Percentiles rank a stretch among this genome's conserved stretches.
These are phyloP conservation scores for Seriola dumerili DNA, from an alignment of 2,113 vertebrate species.

Conservation along the genomic window DNA sequence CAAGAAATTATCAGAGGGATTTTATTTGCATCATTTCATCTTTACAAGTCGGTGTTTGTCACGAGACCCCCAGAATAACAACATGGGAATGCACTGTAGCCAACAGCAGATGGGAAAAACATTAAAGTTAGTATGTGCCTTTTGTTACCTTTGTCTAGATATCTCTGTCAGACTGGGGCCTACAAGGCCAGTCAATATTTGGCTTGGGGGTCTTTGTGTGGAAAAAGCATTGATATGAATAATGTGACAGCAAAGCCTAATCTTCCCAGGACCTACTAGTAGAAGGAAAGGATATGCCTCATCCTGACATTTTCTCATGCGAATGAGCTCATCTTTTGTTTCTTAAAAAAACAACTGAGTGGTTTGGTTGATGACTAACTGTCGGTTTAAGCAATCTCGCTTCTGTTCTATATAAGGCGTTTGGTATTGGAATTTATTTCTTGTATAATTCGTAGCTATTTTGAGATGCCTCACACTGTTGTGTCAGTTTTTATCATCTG, in stretches of 20 bases:
- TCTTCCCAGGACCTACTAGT: constrained; percentile 17
- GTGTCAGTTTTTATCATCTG: constrained; percentile 43
- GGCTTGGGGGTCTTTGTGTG: not conserved
- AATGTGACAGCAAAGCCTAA: not conserved
- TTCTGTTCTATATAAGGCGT: constrained; percentile 10
- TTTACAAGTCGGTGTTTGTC: not conserved
- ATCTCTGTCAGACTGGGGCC: not conserved
- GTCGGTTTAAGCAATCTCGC: constrained; percentile 7
- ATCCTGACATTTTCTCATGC: constrained; percentile 39
- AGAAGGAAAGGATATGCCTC: constrained; percentile 46
- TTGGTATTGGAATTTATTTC: not conserved
- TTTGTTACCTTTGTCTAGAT: not conserved
- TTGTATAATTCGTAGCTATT: constrained; percentile 39
- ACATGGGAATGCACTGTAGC: not conserved
- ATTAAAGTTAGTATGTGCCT: not conserved
- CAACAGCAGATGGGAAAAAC: constrained; percentile 22
- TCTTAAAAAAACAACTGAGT: not conserved
- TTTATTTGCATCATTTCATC: not conserved
- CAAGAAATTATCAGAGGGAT: not conserved
- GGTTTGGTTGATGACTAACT: constrained; percentile 32
- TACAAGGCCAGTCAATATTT: not conserved
- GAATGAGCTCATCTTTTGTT: constrained; percentile 36
- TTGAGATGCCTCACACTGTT: not conserved
- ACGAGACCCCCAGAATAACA: not conserved
- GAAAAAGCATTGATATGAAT: constrained; percentile 16